A percentile compares a stretch with the other conserved stretches of the same genome.
Evolutionary conservation across 2,888 invertebrate genomes (phyloP).

Genomic region (Electrophaes corylata): DNA sequence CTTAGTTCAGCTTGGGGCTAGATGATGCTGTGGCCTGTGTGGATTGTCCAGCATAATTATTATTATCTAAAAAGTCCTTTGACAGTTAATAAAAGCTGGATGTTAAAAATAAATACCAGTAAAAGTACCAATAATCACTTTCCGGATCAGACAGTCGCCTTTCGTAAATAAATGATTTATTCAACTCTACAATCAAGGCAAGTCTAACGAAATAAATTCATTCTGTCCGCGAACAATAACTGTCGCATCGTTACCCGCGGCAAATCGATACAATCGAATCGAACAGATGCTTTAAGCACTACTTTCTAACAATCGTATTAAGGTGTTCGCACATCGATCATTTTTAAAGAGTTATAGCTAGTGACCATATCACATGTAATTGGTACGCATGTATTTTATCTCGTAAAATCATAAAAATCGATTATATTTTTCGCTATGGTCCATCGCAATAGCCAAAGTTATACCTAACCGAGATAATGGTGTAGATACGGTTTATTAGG

Average conservation of each 20-base stretch:
- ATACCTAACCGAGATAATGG: too few species aligned
- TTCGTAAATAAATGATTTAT: constrained; percentile 24
- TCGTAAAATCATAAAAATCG: too few species aligned
- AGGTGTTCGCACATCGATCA: not conserved
- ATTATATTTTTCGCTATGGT: not conserved
- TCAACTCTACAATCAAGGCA: constrained; percentile 33
- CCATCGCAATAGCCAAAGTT: too few species aligned
- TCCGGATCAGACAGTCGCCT: not conserved
- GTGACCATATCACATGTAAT: too few species aligned
- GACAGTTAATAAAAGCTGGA: not conserved
- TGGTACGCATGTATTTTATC: too few species aligned
- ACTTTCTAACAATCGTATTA: not conserved
- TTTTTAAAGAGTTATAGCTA: not conserved
- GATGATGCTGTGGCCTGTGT: too few species aligned
- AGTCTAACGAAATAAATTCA: constrained; percentile 50
- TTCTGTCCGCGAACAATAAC: constrained; percentile 54
- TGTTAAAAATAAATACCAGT: too few species aligned
- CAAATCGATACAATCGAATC: constrained; percentile 50
- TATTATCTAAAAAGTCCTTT: too few species aligned
- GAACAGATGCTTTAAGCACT: constrained; percentile 6
- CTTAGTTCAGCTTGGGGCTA: too few species aligned
- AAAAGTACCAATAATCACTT: too few species aligned
- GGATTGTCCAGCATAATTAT: too few species aligned
- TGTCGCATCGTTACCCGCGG: constrained; percentile 59
- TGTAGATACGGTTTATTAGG: too few species aligned